Percentiles rank a stretch among this genome's conserved stretches.
Evolutionary conservation across 2,113 vertebrate genomes (phyloP).

Genomic region (Oenanthe oenanthe): DNA sequence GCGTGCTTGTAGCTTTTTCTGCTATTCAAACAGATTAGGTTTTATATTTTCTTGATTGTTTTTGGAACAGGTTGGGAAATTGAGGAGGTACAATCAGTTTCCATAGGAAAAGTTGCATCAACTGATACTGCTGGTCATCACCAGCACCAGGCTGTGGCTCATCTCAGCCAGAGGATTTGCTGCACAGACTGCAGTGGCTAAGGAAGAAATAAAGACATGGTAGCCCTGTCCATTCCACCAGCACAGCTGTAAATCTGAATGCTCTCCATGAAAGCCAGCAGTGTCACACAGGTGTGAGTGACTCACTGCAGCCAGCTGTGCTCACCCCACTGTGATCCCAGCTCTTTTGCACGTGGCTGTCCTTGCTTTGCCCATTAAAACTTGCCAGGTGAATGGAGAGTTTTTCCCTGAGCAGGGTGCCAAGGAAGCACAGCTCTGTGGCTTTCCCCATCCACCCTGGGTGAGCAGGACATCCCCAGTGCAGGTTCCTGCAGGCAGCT

Average conservation of each 20-base stretch:
- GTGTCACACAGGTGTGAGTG: not conserved
- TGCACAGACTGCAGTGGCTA: not conserved
- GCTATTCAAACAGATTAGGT: not conserved
- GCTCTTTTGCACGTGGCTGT: accelerated
- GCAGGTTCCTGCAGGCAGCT: not conserved
- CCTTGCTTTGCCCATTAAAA: not conserved
- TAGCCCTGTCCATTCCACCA: not conserved
- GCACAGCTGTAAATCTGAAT: not conserved
- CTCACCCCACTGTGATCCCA: not conserved
- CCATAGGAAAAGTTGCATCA: not conserved
- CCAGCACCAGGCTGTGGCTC: not conserved
- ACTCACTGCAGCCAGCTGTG: not conserved
- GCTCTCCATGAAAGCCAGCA: not conserved
- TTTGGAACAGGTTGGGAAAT: not conserved
- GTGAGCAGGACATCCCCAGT: accelerated
- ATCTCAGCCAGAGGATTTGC: not conserved
- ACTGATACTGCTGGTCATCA: not conserved
- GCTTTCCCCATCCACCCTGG: not conserved
- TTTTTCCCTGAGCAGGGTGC: not conserved
- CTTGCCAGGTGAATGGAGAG: not conserved
- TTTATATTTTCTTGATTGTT: not conserved
- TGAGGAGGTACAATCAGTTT: not conserved
- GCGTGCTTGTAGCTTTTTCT: not conserved
- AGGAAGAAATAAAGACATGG: not conserved
- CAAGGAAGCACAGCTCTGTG: accelerated